Evolutionary conservation across 2,113 vertebrate species (phyloP), one percentile per base, ranked within the genome.

Genomic region (Columba livia): DNA sequence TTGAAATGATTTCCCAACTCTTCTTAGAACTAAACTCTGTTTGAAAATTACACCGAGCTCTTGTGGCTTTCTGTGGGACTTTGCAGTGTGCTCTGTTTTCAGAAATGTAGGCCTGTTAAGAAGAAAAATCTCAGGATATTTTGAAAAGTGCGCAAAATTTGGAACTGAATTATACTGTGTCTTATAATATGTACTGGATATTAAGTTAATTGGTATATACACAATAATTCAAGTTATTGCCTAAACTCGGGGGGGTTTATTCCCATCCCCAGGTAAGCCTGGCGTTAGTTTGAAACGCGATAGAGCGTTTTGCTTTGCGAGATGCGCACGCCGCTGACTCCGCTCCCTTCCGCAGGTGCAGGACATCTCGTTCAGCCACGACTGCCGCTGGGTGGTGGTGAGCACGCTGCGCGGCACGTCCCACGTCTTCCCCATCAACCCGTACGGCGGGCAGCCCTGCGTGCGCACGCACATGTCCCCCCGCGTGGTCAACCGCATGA

Each of bases 281-380:
- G 48, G 69, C 40, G 31, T 34, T n/a, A 36, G 25, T 58, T 64
- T 62, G 15, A 36, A 54, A 10, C 12, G 0, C 2, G 25, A 0
- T 11, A 10, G 5, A 18, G 34, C 6, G 0, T 40, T 88, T 14
- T 14, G 8, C 50, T 78, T 14, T 11, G 2, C 6, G 56, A 24
- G 5, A 2, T 4, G 23, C 10, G 48, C 15, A 0, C 13, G 0
- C 4, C 1, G 38, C 21, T 48, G 79, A 10, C 29, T 16, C 2
- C n/a, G 1, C 19, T 51, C 15, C 51, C 23, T 0, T 34, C 8
- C 75, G 3, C 77, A 99, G 99, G 99, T 99, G 2, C 99, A 99
- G 94, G 99, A 99, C 66, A 99, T 99, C 97, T 99, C 99, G 95
- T 99, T 99, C 98, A 99, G 99, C 97, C 99, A 99, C 36, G 99